A percentile compares a stretch with the other conserved stretches of the same genome.
Evolutionary conservation across 2,888 invertebrate genomes (phyloP).

Genomic region (Xestoiulus laeticollis): DNA sequence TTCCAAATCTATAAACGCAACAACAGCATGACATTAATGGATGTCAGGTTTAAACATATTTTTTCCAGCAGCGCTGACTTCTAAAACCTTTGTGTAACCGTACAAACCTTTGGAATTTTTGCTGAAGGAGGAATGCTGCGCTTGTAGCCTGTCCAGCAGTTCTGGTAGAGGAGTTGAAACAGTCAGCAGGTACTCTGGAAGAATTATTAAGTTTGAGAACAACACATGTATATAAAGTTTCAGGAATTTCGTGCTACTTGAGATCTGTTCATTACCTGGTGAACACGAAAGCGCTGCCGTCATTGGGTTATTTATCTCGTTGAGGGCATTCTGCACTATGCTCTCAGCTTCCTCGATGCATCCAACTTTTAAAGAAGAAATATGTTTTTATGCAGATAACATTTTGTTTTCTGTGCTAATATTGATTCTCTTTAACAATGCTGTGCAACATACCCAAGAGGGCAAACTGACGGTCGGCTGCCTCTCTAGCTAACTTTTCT

Average conservation of each 20-base stretch:
- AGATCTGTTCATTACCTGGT: conserved; percentile 64
- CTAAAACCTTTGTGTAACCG: not conserved
- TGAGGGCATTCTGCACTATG: conserved; percentile 69
- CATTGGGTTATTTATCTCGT: conserved; percentile 75
- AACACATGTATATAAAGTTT: not conserved
- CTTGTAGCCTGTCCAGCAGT: conserved; percentile 59
- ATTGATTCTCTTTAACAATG: conserved; percentile 22
- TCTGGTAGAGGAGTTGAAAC: conserved; percentile 61
- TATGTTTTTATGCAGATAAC: not conserved
- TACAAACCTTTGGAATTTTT: conserved; percentile 55
- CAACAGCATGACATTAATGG: not conserved
- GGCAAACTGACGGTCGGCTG: conserved; percentile 56
- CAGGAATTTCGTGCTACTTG: not conserved
- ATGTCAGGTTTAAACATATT: not conserved
- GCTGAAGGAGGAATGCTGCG: conserved; percentile 57
- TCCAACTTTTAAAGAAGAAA: conserved; percentile 59
- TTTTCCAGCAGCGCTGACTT: not conserved
- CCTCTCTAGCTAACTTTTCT: conserved; percentile 59
- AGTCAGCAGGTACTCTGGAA: conserved; percentile 62
- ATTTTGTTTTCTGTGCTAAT: no score
- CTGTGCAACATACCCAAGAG: conserved; percentile 54
- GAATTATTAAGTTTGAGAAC: not conserved
- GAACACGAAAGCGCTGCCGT: conserved; percentile 73
- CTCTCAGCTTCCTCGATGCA: conserved; percentile 66
- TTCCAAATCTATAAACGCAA: conserved; percentile 57